Evolutionary conservation across 2,888 invertebrate genomes (phyloP), one percentile per base, ranked within the genome.

Genomic region (Xylocampa areola): DNA sequence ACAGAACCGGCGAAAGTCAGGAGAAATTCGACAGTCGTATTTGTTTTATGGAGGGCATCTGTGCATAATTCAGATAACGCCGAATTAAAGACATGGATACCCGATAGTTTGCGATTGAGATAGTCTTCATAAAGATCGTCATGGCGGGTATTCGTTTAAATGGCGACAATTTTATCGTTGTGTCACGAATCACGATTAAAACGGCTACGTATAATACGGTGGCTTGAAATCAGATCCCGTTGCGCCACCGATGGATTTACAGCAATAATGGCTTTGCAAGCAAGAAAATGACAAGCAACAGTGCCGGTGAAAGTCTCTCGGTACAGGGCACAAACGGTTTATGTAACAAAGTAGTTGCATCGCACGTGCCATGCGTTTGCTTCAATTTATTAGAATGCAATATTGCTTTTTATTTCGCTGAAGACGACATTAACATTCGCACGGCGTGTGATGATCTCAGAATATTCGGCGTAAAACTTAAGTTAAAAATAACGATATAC

Each of bases 281-380:
- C 81, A 77, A 87, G 88, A 85, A 88, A 86, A 87, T 87, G 83
- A 81, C 84, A 79, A 74, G 75, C 84, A 80, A 78, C 82, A 82
- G 76, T 80, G 81, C 66, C 79, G 84, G 89, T 85, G 89, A 91
- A 90, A 89, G 88, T 88, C 81, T 76, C 72, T 67, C 65, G 80
- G 77, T 76, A 78, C 77, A 59, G 47, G 45, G 75, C 74, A 75
- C 73, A 78, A 78, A 69, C 77, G 74, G 81, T 82, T 90, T 88
- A 89, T 86, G 83, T 87, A 90, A 89, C 80, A 71, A 70, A 63
- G 72, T 75, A 72, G 75, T 70, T 76, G 72, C 72, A 76, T 54
- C 72, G 78, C 84, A 81, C 83, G 83, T 81, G 84, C 79, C 75
- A 64, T 57, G 59, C 43, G 57, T 79, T n/a, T 73, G 67, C 71